Percentiles rank a stretch among this genome's conserved stretches.
These are phyloP conservation scores for Eudasyphora cyanicolor DNA, from an alignment of 2,888 invertebrate species.

Conservation along the genomic window DNA sequence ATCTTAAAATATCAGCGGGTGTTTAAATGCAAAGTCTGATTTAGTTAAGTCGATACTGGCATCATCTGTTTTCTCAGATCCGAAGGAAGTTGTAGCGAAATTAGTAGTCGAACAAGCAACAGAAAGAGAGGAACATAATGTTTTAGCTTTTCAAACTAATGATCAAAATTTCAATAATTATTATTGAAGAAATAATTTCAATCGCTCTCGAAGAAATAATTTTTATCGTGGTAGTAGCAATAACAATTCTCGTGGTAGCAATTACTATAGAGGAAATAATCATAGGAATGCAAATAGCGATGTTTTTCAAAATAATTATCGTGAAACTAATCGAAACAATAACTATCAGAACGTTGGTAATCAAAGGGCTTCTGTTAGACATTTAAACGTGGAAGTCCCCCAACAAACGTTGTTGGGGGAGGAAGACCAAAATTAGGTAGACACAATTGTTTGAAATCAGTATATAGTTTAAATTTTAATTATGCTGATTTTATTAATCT, in stretches of 20 bases:
- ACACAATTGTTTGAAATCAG: neutral
- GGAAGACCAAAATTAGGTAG: neutral
- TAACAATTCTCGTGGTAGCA: neutral
- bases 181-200: neutral
- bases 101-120: conserved; percentile 28
- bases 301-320: neutral
- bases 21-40: no score
- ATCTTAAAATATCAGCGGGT: no score
- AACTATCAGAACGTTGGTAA: neutral
- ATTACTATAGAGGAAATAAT: neutral
- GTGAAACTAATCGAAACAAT: neutral
- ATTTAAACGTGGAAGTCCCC: conserved; percentile 40
- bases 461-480: conserved; percentile 1
- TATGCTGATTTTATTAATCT: conserved; percentile 29
- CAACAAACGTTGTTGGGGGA: conserved; percentile 13
- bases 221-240: no score
- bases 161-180: neutral
- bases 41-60: no score
- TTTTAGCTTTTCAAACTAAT: conserved; percentile 1
- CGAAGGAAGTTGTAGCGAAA: conserved; percentile 21
- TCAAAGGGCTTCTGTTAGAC: neutral
- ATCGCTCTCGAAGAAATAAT: neutral
- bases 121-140: conserved; percentile 9
- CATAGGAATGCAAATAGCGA: neutral
- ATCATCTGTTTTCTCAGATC: no score